Base-by-base conservation (phyloP, 2,113 vertebrate species). In the Pluvianellus socialis region DNA sequence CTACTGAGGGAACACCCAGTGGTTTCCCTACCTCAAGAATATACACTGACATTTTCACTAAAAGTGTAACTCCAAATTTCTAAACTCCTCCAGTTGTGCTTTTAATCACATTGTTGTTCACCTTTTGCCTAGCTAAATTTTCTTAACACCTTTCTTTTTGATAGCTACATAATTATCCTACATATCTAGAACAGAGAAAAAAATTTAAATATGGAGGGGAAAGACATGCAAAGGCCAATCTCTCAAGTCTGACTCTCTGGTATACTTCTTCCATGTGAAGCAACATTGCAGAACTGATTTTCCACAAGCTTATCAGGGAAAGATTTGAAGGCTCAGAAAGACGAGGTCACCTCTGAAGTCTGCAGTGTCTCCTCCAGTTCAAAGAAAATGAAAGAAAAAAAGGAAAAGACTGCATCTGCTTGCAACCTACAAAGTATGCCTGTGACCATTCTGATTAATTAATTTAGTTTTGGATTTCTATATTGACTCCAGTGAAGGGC, bases 1-100 rank as follows among this genome's bases (percentile, higher is more conserved):
- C 14, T 45, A 8, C 6, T 24, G 35, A 52, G 28, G 18, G 11
- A 79, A 38, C 2, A 14, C 0, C 0, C 44, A 10, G 4, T 62
- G 19, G 14, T 50, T 82, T 79, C 35, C 20, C 59, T 88, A 8
- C 27, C n/a, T 75, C 61, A 42, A 1, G 2, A 55, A 56, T 12
- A 80, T 16, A 26, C 2, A 50, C 5, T 16, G 38, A 72, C 7
- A 53, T 70, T 93, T 82, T 79, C 58, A 65, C 26, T 49, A 9
- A 67, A 79, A 4, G 14, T 21, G 15, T 17, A 74, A 30, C 26
- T 79, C 23, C 71, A 65, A 63, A 70, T 20, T 62, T 42, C 32
- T 58, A 26, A 70, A 53, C 19, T 56, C 32, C 20, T 67, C n/a
- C 32, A 45, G 18, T 1, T 66, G 9, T 49, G 10, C n/a, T 20